phyloP scores from a whole-genome alignment of 2,797 vertebrate genomes.

The Takifugu rubripes region DNA sequence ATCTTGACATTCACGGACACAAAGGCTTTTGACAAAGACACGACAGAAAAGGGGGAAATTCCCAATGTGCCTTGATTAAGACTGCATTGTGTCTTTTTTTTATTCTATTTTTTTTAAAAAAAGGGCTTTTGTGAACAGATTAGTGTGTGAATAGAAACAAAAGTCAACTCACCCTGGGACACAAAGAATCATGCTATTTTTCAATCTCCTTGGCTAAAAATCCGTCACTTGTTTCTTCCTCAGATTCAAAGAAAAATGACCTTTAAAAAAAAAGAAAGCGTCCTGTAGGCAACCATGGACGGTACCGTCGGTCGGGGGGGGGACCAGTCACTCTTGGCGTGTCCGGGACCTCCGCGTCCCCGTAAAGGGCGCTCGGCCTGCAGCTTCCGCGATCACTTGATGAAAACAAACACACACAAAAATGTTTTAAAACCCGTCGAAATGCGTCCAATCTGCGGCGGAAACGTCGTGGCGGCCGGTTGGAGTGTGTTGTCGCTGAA shows the following conservation, averaged over 20 bases:
- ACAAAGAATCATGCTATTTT: conserved; percentile 92
- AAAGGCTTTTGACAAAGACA: no score
- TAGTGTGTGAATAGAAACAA: conserved; percentile 1
- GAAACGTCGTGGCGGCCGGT: conserved; percentile 1
- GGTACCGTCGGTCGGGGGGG: background rate
- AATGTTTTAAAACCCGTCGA: background rate
- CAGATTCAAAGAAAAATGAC: background rate
- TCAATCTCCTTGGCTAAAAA: conserved; percentile 26
- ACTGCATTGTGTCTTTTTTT: background rate
- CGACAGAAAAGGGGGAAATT: no score
- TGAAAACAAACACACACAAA: background rate
- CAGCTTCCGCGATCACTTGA: conserved; percentile 11
- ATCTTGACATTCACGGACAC: no score
- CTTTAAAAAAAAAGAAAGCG: background rate
- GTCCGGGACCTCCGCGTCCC: conserved; percentile 11
- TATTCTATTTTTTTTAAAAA: background rate
- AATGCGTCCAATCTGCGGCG: background rate
- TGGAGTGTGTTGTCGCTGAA: conserved; percentile 60
- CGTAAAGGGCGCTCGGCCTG: conserved; percentile 8
- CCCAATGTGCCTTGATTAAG: no score
- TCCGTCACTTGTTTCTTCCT: conserved; percentile 11
- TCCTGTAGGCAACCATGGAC: background rate
- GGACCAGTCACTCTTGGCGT: background rate
- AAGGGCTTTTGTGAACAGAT: background rate
- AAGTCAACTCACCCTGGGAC: conserved; percentile 85